A percentile compares a stretch with the other conserved stretches of the same genome.
phyloP scores from a whole-genome alignment of 2,113 vertebrate species.

The Panthera leo region DNA sequence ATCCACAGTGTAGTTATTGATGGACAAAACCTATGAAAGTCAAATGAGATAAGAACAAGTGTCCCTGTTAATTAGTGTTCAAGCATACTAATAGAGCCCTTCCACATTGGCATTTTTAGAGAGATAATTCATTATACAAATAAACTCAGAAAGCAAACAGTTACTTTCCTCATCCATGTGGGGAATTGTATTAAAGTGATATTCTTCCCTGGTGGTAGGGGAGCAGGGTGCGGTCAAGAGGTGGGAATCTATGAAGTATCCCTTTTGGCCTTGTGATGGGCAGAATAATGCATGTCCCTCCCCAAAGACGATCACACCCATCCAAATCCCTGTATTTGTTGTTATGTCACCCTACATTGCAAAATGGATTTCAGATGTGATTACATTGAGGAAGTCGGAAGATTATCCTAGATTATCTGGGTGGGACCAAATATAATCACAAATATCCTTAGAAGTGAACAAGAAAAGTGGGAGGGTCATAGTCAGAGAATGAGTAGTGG shows the following conservation, averaged over 20 bases:
- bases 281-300: not conserved
- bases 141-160: conserved; percentile 65
- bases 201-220: conserved; percentile 41
- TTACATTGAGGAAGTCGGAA: not conserved
- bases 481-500: not conserved
- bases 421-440: not conserved
- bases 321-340: not conserved
- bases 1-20: conserved; percentile 62
- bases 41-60: conserved; percentile 81
- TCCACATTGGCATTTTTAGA: conserved; percentile 71
- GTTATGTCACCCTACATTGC: too few species aligned
- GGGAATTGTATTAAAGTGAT: conserved; percentile 60
- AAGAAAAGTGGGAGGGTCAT: not conserved
- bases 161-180: conserved; percentile 44
- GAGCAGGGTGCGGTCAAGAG: not conserved
- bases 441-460: not conserved
- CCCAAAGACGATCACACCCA: not conserved
- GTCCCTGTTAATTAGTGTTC: conserved; percentile 80
- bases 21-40: conserved; percentile 78
- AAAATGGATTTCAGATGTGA: not conserved
- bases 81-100: conserved; percentile 72
- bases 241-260: not conserved
- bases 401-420: not conserved
- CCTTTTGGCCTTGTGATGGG: not conserved
- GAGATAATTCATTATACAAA: conserved; percentile 78